Evolutionary conservation across 2,888 invertebrate species (phyloP).

Genomic region (Anoplius nigerrimus): DNA sequence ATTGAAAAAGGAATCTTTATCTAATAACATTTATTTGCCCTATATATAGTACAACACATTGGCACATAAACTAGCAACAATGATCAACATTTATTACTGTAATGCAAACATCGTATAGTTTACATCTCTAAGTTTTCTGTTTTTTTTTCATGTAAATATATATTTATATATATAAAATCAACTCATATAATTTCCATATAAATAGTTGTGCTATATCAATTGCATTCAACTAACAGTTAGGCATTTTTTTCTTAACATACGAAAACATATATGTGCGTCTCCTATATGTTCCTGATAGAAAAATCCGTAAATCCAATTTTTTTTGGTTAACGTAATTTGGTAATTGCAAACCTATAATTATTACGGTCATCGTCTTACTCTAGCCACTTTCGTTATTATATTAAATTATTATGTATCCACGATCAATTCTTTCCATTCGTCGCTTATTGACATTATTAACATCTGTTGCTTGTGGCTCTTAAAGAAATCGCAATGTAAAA

Average conservation of each 20-base stretch:
- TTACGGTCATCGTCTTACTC: too few relatives aligned
- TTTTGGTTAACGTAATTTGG: too few relatives aligned
- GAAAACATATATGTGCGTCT: too few relatives aligned
- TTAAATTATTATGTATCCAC: too few relatives aligned
- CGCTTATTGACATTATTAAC: too few relatives aligned
- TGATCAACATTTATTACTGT: slow-evolving; percentile 69
- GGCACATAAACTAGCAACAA: slow-evolving; percentile 71
- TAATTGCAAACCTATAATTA: too few relatives aligned
- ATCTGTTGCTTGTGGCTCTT: too few relatives aligned
- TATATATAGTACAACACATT: slow-evolving; percentile 66
- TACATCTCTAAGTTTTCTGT: slow-evolving; percentile 53
- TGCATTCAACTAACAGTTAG: slow-evolving; percentile 54
- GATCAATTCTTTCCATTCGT: too few relatives aligned
- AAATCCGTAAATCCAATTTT: too few relatives aligned
- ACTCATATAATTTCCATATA: slow-evolving; percentile 56
- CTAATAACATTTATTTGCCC: slow-evolving; percentile 68
- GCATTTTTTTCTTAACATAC: slow-evolving; percentile 37
- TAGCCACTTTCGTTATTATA: too few relatives aligned
- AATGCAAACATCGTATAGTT: slow-evolving; percentile 60
- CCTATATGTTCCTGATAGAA: too few relatives aligned
- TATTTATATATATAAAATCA: slow-evolving; percentile 64
- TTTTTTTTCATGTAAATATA: slow-evolving; percentile 34
- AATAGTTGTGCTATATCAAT: slow-evolving; percentile 49
- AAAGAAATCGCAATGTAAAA: too few relatives aligned
- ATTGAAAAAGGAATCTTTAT: slow-evolving; percentile 40